phyloP scores from a whole-genome alignment of 2,113 vertebrate genomes.

The Amazona guildingii region DNA sequence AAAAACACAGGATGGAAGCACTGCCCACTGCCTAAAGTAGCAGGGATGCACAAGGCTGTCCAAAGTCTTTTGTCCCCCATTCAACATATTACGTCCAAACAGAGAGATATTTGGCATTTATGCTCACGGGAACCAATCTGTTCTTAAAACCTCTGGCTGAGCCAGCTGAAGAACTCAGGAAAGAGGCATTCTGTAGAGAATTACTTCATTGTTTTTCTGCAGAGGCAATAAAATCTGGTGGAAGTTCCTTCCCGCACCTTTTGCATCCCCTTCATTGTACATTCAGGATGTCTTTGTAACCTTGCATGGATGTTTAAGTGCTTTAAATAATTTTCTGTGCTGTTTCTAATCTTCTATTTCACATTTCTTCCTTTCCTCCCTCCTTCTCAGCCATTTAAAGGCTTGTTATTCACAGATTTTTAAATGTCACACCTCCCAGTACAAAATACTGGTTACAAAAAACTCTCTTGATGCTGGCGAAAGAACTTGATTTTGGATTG shows the following conservation, averaged over 20 bases:
- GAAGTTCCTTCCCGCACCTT: background rate
- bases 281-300: conserved; percentile 14
- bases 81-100: background rate
- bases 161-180: background rate
- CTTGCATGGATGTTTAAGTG: background rate
- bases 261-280: background rate
- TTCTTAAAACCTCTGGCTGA: background rate
- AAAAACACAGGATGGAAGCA: background rate
- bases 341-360: background rate
- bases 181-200: background rate
- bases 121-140: background rate
- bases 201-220: background rate
- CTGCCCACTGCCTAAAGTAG: background rate
- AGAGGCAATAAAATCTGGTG: background rate
- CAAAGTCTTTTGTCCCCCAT: background rate
- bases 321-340: background rate
- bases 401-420: background rate
- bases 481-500: conserved; percentile 49
- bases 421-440: background rate
- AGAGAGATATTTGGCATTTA: background rate
- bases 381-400: background rate
- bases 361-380: background rate
- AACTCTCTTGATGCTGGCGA: conserved; percentile 40
- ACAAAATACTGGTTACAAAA: conserved; percentile 28
- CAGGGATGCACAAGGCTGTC: background rate